Conservation (phyloP, 2,113 vertebrate species). For the Danionella cerebrum region DNA sequence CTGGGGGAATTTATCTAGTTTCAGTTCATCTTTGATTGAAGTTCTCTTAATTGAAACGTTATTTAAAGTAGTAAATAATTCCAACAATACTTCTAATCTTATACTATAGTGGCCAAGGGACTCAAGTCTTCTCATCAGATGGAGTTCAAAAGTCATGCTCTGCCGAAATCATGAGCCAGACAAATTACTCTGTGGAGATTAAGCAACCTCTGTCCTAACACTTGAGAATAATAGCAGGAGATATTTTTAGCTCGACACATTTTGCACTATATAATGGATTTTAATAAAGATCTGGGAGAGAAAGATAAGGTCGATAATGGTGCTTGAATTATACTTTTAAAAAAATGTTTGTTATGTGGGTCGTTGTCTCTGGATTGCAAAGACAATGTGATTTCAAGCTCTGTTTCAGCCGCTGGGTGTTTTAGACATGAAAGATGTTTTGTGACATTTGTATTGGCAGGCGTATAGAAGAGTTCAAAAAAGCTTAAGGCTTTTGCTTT, state of each 20-base stretch:
- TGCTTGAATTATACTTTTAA: too few species aligned
- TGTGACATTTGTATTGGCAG: slow-evolving; percentile 8
- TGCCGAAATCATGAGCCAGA: neutral
- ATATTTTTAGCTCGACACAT: too few species aligned
- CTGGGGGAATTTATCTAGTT: neutral
- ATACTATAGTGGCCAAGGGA: too few species aligned
- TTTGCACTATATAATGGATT: too few species aligned
- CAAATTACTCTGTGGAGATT: neutral
- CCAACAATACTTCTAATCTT: neutral
- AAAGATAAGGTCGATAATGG: too few species aligned
- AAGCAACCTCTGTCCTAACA: neutral
- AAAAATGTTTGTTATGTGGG: too few species aligned
- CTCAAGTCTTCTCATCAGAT: neutral
- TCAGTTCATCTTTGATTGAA: neutral
- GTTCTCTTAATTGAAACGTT: neutral
- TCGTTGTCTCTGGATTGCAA: too few species aligned
- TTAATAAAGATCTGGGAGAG: too few species aligned
- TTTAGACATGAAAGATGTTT: neutral
- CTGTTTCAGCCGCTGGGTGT: neutral
- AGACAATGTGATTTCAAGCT: neutral
- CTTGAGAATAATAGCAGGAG: too few species aligned
- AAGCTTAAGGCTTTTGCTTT: slow-evolving; percentile 21
- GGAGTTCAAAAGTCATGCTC: neutral
- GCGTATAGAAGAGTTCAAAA: slow-evolving; percentile 24
- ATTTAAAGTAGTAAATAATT: neutral